These are phyloP conservation scores for Drosophila barbarae DNA, from an alignment of 2,888 invertebrate species.

Conservation along the genomic window DNA sequence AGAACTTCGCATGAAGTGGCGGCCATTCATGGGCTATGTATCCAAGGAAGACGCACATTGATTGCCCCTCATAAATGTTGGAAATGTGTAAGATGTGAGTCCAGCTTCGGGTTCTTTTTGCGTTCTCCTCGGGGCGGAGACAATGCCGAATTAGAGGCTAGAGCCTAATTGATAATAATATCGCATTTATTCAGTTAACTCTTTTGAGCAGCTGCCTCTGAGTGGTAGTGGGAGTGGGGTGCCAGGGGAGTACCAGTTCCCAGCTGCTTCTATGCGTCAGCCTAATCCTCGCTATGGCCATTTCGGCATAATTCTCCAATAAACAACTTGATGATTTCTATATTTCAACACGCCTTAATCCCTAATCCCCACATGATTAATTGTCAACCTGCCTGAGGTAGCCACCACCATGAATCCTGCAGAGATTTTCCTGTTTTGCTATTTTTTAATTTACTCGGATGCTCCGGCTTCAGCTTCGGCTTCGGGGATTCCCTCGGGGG, in stretches of 20 bases:
- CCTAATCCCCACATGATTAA: conserved; percentile 72
- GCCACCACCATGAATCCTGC: conserved; percentile 21
- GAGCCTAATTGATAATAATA: conserved; percentile 73
- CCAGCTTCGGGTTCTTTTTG: neutral
- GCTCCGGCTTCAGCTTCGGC: neutral
- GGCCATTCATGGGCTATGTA: conserved; percentile 56
- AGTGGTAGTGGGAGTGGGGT: neutral
- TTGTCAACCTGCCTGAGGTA: conserved; percentile 61
- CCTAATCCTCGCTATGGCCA: conserved; percentile 28
- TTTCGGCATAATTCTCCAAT: conserved; percentile 59
- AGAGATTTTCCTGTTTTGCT: conserved; percentile 39
- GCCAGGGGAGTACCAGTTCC: conserved; percentile 5
- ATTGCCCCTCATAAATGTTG: conserved; percentile 60
- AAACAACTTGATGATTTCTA: conserved; percentile 62
- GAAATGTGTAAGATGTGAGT: conserved; percentile 19
- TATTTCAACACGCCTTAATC: conserved; percentile 50
- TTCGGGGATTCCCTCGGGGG: conserved; percentile 50
- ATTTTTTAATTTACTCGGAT: conserved; percentile 67
- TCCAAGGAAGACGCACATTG: conserved; percentile 35
- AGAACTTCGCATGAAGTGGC: conserved; percentile 67
- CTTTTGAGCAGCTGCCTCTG: conserved; percentile 35
- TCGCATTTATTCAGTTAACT: conserved; percentile 63
- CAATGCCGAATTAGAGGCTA: conserved; percentile 56
- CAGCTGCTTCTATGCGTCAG: conserved; percentile 15
- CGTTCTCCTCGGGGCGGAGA: conserved; percentile 4